phyloP scores from a whole-genome alignment of 2,113 vertebrate genomes.

The Crotalus horridus region DNA sequence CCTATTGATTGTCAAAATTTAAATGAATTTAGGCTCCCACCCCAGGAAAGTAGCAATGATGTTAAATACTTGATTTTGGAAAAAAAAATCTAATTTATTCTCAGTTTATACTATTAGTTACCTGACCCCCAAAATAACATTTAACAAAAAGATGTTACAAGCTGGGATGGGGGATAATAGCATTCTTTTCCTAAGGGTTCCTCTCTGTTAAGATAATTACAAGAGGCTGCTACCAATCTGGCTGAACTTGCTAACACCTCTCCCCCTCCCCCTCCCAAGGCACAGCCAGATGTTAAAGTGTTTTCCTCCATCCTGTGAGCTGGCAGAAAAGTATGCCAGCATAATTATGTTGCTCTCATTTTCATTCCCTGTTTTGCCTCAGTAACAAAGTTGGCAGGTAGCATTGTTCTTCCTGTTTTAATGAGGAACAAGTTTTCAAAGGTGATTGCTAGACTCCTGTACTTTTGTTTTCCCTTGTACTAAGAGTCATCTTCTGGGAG shows the following conservation, averaged over 20 bases:
- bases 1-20: slow-evolving; percentile 13
- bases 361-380: neutral
- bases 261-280: neutral
- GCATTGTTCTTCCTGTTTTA: neutral
- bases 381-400: neutral
- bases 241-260: neutral
- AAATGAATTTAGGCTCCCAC: neutral
- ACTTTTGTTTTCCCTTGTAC: neutral
- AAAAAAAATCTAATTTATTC: slow-evolving; percentile 9
- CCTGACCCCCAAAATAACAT: neutral
- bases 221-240: neutral
- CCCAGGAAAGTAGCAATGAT: neutral
- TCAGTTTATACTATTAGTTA: neutral
- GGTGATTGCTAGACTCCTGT: neutral
- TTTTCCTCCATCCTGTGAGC: neutral
- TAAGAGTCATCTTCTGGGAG: neutral
- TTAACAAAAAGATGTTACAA: neutral
- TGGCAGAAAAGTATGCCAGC: neutral
- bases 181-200: neutral
- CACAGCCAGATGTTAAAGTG: neutral
- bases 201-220: neutral
- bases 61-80: slow-evolving; percentile 1
- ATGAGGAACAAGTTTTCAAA: neutral
- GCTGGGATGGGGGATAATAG: neutral
- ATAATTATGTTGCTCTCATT: neutral